Percentiles rank a stretch among this genome's conserved stretches.
phyloP scores from a whole-genome alignment of 2,113 vertebrate genomes.

The Lathamus discolor region DNA sequence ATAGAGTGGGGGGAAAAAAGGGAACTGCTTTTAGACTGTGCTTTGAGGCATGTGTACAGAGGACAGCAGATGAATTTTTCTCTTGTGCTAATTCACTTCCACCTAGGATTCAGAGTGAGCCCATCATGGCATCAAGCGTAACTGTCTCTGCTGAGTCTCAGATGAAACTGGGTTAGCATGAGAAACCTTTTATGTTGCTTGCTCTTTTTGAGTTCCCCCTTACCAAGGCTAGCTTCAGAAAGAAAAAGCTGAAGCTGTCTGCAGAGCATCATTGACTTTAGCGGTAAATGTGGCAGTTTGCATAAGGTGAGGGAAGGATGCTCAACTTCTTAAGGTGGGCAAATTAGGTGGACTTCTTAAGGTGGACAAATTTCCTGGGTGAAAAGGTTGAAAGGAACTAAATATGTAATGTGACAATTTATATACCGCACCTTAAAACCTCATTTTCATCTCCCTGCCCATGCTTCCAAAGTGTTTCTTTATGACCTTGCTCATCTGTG shows the following conservation, averaged over 20 bases:
- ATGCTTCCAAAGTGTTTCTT: background rate
- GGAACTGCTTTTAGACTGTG: background rate
- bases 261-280: background rate
- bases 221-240: background rate
- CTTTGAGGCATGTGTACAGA: background rate
- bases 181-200: background rate
- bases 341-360: background rate
- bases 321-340: background rate
- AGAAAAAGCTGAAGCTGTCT: background rate
- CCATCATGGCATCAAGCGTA: background rate
- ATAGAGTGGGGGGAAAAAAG: fast-evolving
- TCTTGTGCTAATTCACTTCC: background rate
- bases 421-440: background rate
- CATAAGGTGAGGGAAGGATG: background rate
- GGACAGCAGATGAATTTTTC: background rate
- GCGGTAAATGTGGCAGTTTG: background rate
- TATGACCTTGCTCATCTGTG: background rate
- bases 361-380: background rate
- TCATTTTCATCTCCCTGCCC: background rate
- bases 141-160: background rate
- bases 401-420: background rate
- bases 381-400: background rate
- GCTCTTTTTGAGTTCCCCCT: background rate
- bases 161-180: background rate
- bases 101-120: background rate